Base-by-base conservation (phyloP, 2,888 invertebrate species). In the Sesia apiformis region DNA sequence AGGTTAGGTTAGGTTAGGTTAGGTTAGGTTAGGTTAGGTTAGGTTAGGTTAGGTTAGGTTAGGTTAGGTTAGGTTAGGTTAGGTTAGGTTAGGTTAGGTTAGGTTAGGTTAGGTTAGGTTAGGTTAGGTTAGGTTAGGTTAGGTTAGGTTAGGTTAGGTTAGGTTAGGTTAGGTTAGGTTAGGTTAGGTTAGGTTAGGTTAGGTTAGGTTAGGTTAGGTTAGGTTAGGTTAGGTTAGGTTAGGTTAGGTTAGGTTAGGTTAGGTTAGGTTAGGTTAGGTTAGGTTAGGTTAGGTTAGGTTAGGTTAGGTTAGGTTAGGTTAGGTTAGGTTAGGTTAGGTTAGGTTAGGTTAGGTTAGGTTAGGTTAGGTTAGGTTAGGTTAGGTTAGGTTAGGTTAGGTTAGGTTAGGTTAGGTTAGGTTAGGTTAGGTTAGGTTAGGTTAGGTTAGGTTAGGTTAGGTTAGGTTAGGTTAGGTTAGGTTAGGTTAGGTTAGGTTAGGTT, bases 171-270 rank as follows among this genome's bases (percentile, higher is more conserved):
- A 54, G 54, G 54, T 54, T 54, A 50, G 54, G 54, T 54, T 54
- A 54, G 54, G 54, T 54, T 54, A 50, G 54, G 54, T 54, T 54
- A 54, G 54, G 54, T 54, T 54, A 51, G 54, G 54, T 54, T 54
- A 54, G 54, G 54, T 54, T 54, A 51, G 54, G 54, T 54, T 54
- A 54, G 54, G 54, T 54, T 54, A 51, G 54, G 54, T 54, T 54
- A 54, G 54, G 54, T 54, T 54, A 51, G 54, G 54, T 54, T 54
- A 51, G 54, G 54, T 51, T 51, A 51, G 54, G 53, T 53, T 53
- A 53, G 53, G 53, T 53, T 53, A 49, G 53, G 53, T 53, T 53
- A 53, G 53, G 53, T 53, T 53, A 49, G 53, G 53, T 53, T 53
- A 53, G 53, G 53, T 53, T 53, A 49, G 53, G 53, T 53, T 53